Evolutionary conservation across 1,140 invertebrate species (phyloP).

Genomic region (Lerema accius): DNA sequence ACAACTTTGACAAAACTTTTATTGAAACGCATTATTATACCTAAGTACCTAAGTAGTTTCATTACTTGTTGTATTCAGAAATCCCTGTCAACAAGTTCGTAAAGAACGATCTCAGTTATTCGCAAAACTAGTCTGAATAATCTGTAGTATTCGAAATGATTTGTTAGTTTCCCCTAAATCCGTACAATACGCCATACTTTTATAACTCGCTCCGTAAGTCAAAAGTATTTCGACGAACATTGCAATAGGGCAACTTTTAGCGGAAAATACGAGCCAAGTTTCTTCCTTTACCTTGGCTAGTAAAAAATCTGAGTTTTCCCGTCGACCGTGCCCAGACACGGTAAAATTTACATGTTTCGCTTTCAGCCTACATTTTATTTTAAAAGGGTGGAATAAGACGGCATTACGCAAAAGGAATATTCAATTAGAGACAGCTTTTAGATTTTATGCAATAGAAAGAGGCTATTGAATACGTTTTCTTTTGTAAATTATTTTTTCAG

Average conservation of each 20-base stretch:
- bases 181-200: constrained; percentile 64
- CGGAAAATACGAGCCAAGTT: constrained; percentile 76
- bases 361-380: constrained; percentile 79
- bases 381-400: constrained; percentile 78
- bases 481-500: constrained; percentile 44
- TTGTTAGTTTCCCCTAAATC: constrained; percentile 58
- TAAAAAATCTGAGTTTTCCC: constrained; percentile 67
- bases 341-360: constrained; percentile 81
- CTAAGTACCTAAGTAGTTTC: no score
- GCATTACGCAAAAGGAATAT: constrained; percentile 78
- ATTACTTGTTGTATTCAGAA: neutral
- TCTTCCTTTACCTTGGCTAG: constrained; percentile 64
- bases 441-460: constrained; percentile 68
- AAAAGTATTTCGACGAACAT: constrained; percentile 71
- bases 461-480: constrained; percentile 62
- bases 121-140: constrained; percentile 38
- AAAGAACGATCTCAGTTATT: constrained; percentile 8
- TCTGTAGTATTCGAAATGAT: constrained; percentile 53
- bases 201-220: constrained; percentile 70
- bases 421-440: constrained; percentile 77
- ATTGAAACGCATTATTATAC: neutral
- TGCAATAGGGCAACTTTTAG: constrained; percentile 70
- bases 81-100: neutral
- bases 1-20: constrained; percentile 1
- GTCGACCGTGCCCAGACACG: constrained; percentile 60